Base-by-base conservation (phyloP, 2,888 invertebrate genomes). In the Tipula vernalis region DNA sequence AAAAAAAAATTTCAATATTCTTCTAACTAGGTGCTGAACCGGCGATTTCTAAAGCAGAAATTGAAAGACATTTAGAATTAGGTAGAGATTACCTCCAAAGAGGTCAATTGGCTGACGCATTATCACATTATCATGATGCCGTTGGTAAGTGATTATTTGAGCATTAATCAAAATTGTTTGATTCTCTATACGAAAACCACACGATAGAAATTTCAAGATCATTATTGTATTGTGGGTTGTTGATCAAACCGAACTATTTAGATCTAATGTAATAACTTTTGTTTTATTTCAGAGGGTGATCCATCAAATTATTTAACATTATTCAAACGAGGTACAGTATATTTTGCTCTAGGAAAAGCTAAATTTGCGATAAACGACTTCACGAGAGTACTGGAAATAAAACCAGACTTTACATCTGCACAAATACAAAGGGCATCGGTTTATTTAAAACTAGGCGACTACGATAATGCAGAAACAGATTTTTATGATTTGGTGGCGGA, bases 111-210 rank as follows among this genome's bases (percentile, higher is more conserved):
- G 95, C 97, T 85, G 99, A 99, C 93, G 99, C 99, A 10, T 92
- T 99, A 86, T 96, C 97, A 87, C 99, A 99, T 91, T 99, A 98
- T 92, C 99, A 99, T 93, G 97, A 98, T 88, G 99, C 99, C 89
- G 97, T 99, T 89, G 98, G 97, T 97, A 91, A 93, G 95, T 92
- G 85, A 71, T 87, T 83, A 36, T 0, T 51, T 51, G 39, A 39
- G 39, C 39, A 39, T 44, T 44, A 12, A 44, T 0, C 12, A 44
- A 18, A 71, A 1, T 39, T 71, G 3, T 18, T 71, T 15, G 15
- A 71, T 71, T 15, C 10, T 18, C 8, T 85, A 0, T 42, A 8
- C 41, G 18, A 71, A n/a, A 10, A n/a, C 18, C 71, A 15, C 83
- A 28, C 6, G 4, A 36, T 36, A 13, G 3, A 83, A 28, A 13